phyloP scores from a whole-genome alignment of 2,113 vertebrate species.

The Phrynosoma platyrhinos region DNA sequence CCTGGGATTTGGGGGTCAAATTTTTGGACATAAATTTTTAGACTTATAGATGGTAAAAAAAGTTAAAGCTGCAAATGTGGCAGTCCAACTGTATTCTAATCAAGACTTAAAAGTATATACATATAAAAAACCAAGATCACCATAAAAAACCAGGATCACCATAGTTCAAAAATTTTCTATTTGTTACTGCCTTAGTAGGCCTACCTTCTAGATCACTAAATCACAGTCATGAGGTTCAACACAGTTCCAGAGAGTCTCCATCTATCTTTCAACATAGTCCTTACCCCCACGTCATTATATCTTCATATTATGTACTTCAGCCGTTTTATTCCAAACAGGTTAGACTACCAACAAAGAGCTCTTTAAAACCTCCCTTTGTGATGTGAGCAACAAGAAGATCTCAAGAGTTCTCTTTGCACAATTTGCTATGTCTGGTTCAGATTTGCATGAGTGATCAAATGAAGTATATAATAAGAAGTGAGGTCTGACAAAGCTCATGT shows the following conservation, averaged over 20 bases:
- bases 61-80: no score
- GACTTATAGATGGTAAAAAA: no score
- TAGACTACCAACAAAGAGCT: not conserved
- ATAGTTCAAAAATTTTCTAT: not conserved
- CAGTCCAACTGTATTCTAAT: not conserved
- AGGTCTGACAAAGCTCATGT: not conserved
- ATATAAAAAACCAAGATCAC: not conserved
- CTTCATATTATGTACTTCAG: not conserved
- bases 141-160: not conserved
- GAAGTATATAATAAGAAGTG: no score
- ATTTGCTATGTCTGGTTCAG: not conserved
- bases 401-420: not conserved
- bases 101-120: not conserved
- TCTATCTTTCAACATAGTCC: not conserved
- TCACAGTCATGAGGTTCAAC: not conserved
- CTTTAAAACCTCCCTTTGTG: not conserved
- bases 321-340: not conserved
- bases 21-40: no score
- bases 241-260: not conserved
- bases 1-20: no score
- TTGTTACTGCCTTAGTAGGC: not conserved
- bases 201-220: not conserved
- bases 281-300: not conserved
- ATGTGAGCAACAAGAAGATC: not conserved
- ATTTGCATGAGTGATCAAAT: not conserved